Base-by-base conservation (phyloP, 2,113 vertebrate genomes). In the Phyllostomus hastatus region DNA sequence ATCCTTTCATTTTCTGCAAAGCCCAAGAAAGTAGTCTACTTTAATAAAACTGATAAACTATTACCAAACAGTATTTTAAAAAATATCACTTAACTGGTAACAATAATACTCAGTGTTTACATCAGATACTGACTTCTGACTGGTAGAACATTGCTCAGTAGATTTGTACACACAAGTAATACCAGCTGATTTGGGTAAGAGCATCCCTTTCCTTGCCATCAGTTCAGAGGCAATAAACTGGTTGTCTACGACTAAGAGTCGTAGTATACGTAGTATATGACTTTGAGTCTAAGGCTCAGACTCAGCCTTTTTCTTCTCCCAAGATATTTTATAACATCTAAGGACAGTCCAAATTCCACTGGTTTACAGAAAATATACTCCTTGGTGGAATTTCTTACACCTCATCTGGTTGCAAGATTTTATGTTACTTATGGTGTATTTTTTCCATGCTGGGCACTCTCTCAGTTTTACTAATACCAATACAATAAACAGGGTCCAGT, bases 1-100 rank as follows among this genome's bases (percentile, higher is more conserved):
- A 66, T 92, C 24, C 10, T 64, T 87, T 87, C 46, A 75, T 48
- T 95, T 94, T 75, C 20, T 96, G 61, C n/a, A 91, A 90, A 94
- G 66, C 48, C 20, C 10, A 41, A 84, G 52, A 82, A 78, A 50
- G 54, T 0, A 16, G 41, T 76, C 50, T 70, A 41, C 43, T 90
- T 50, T 80, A 93, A 52, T 70, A 83, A 92, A 95, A 88, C n/a
- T 31, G 54, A 90, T n/a, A 22, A 92, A 54, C 41, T 61, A 64
- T 76, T 94, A 92, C 84, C n/a, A 94, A 90, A 69, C 1, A 82
- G 10, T 33, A 91, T 66, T 86, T 84, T 26, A 4, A 46, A 70
- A 88, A 86, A 41, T 41, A 43, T 15, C 43, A 76, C 15, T 59
- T 81, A 90, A 70, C n/a, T 19, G 46, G 41, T 4, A 33, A 72